Percentiles rank a stretch among this genome's conserved stretches.
These are phyloP conservation scores for Sympetrum striolatum DNA, from an alignment of 2,888 invertebrate genomes.

Conservation along the genomic window DNA sequence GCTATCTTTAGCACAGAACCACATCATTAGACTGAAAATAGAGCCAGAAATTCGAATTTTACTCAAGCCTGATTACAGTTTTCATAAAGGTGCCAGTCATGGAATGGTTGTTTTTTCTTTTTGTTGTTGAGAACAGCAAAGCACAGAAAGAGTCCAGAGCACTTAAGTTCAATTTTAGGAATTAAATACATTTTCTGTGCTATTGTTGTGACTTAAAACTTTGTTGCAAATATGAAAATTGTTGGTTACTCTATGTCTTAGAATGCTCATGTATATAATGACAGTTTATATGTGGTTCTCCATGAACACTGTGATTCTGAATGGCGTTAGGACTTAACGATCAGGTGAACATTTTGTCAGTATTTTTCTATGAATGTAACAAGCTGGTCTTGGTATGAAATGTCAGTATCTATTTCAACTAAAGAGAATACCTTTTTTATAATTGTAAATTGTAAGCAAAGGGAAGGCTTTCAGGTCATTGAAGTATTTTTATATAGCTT, in stretches of 20 bases:
- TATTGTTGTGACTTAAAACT: constrained; percentile 5
- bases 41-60: neutral
- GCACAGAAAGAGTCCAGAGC: constrained; percentile 39
- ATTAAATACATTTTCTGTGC: constrained; percentile 26
- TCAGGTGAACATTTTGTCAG: constrained; percentile 41
- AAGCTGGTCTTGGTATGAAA: constrained; percentile 40
- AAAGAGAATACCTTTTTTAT: constrained; percentile 24
- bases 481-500: constrained; percentile 37
- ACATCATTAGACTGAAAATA: neutral
- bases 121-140: constrained; percentile 19
- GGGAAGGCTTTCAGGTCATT: constrained; percentile 25
- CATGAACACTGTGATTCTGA: constrained; percentile 33
- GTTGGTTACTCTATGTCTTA: constrained; percentile 16
- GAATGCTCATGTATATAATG: constrained; percentile 24
- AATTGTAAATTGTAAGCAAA: constrained; percentile 38
- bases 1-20: constrained; percentile 16
- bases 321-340: constrained; percentile 28
- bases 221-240: neutral
- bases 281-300: neutral
- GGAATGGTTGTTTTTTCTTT: neutral
- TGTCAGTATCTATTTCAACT: constrained; percentile 30
- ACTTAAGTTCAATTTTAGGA: constrained; percentile 23
- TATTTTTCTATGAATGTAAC: constrained; percentile 43
- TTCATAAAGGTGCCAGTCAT: constrained; percentile 5
- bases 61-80: neutral